Conservation (phyloP, 2,888 invertebrate genomes). For the Julus scandinavius region DNA sequence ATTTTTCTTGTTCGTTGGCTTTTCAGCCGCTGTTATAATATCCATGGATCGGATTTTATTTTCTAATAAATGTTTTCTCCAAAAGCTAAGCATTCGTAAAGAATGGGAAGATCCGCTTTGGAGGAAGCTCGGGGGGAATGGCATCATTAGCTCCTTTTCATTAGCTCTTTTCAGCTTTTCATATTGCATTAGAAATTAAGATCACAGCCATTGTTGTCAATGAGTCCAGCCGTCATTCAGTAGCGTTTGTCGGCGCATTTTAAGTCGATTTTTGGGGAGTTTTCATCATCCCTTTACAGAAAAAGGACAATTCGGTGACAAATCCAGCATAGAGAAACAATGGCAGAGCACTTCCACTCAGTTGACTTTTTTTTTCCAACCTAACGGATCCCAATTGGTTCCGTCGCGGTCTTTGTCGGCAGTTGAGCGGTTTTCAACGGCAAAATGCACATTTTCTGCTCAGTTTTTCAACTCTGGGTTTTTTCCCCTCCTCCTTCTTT, state of each 20-base stretch:
- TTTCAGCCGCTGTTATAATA: neutral
- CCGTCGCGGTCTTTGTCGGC: neutral
- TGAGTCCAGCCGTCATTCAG: neutral
- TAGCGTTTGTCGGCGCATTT: neutral
- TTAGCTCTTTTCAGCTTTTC: conserved; percentile 1
- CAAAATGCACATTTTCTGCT: neutral
- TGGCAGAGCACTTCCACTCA: neutral
- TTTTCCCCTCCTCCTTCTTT: neutral
- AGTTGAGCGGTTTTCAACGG: neutral
- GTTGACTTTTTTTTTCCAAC: too few species aligned
- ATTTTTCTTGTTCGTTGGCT: neutral
- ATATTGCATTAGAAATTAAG: neutral
- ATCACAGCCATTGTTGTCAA: neutral
- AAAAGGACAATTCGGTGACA: neutral
- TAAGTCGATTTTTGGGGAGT: neutral
- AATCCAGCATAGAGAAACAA: neutral
- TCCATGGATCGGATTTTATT: neutral
- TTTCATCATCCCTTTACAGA: neutral
- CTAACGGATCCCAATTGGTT: neutral
- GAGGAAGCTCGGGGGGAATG: neutral
- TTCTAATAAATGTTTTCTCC: conserved; percentile 1
- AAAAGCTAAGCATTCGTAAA: neutral
- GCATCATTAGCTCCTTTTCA: neutral
- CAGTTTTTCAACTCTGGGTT: neutral
- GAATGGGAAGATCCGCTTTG: neutral